Conservation (phyloP, 2,797 vertebrate genomes). For the Monodelphis domestica region DNA sequence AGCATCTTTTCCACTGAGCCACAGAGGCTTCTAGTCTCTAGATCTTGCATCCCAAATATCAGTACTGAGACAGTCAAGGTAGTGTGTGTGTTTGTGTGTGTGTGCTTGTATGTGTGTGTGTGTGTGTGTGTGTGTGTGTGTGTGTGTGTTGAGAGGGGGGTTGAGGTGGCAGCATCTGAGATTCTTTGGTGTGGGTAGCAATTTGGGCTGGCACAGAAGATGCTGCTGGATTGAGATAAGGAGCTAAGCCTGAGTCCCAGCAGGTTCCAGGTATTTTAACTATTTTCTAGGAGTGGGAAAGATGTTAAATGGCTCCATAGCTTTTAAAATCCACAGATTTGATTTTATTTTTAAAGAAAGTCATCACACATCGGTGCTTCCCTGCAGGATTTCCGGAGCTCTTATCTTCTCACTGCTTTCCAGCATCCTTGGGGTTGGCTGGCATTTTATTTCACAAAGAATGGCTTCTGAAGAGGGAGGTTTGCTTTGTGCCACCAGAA, state of each 20-base stretch:
- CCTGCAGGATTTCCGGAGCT: neutral
- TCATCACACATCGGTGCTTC: neutral
- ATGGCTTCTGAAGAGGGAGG: slow-evolving; percentile 41
- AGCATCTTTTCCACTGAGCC: neutral
- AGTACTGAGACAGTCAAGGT: neutral
- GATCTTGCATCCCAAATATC: neutral
- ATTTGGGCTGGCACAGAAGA: neutral
- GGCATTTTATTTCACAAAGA: slow-evolving; percentile 25
- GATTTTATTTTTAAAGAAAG: neutral
- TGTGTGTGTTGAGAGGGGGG: neutral
- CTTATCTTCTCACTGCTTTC: neutral
- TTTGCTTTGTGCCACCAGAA: slow-evolving; percentile 23
- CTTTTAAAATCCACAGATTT: neutral
- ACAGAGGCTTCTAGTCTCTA: neutral
- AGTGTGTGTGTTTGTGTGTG: too few species aligned
- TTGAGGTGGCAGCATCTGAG: neutral
- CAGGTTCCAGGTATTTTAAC: neutral
- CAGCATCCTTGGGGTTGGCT: neutral
- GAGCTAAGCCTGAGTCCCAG: neutral
- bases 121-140: neutral
- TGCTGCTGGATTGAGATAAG: neutral
- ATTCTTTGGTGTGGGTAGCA: neutral
- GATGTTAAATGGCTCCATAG: neutral
- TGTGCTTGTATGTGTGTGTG: neutral
- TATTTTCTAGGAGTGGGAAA: neutral